Base-by-base conservation (phyloP, 2,888 invertebrate species). In the Hirtodrosophila confusa region DNA sequence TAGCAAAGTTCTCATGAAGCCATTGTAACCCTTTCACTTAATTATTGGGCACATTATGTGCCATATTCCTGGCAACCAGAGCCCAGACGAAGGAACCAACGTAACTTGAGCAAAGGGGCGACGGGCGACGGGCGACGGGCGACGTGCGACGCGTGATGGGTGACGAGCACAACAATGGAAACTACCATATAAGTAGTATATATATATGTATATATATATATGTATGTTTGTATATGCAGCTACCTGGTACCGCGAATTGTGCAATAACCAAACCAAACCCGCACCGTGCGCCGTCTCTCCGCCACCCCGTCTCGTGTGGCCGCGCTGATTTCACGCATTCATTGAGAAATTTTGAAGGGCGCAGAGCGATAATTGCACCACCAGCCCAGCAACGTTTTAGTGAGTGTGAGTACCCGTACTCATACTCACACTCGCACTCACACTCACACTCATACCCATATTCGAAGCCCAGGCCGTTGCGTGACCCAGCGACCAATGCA, bases 21-120 rank as follows among this genome's bases (percentile, higher is more conserved):
- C 87, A 78, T 83, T 83, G 83, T 83, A 85, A 85, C 88, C 88
- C 83, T 87, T 83, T 83, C 80, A 87, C 86, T 78, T 83, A 78
- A 82, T 82, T 82, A 86, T 82, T 82, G 82, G 87, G 87, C 78
- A 86, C 87, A 82, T 82, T 70, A 86, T 82, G 82, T 86, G 70
- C 84, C 73, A 80, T 83, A 79, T 75, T 82, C 87, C 86, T 82
- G 85, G 87, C 87, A 82, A 77, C 80, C 45, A 43, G 51, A 36
- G 37, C 55, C 41, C 65, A 60, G 54, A n/a, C 54, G 24, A 56
- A 31, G 12, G 12, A n/a, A 29, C 24, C 39, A 48, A 9, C 4
- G 27, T 27, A 17, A 31, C 40, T 9, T 41, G 9, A 24, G 36
- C 9, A 1, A 11, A 31, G 43, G 51, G 58, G 29, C 44, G 27